Conservation (phyloP, 2,113 vertebrate genomes). For the Rhipidura dahli region DNA sequence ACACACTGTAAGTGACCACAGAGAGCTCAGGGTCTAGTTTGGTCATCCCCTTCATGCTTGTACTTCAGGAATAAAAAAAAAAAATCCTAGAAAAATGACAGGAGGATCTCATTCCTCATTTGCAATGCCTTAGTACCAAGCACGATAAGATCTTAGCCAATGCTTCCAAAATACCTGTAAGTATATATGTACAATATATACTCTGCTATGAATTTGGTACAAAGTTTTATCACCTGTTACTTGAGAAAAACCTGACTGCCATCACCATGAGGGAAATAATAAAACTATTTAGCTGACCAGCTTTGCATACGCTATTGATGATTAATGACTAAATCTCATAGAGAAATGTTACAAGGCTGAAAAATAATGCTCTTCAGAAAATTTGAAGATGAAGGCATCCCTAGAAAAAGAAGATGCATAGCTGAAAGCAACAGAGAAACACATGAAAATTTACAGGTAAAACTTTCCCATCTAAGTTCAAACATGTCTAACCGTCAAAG, state of each 20-base stretch:
- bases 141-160: neutral
- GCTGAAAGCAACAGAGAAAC: neutral
- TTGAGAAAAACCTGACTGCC: neutral
- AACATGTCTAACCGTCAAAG: neutral
- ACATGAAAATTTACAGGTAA: neutral
- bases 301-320: neutral
- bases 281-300: neutral
- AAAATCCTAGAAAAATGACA: neutral
- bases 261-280: neutral
- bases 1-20: fast-evolving
- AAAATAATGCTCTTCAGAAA: neutral
- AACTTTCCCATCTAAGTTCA: neutral
- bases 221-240: neutral
- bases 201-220: neutral
- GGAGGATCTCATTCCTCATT: neutral
- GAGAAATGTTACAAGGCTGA: neutral
- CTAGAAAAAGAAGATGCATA: neutral
- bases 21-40: fast-evolving
- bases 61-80: neutral
- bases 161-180: neutral
- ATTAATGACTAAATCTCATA: neutral
- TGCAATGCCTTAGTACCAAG: neutral
- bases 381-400: neutral
- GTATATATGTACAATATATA: neutral
- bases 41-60: neutral